Percentiles rank a stretch among this genome's conserved stretches.
phyloP scores from a whole-genome alignment of 2,797 vertebrate species.

The Phaenicophaeus curvirostris region DNA sequence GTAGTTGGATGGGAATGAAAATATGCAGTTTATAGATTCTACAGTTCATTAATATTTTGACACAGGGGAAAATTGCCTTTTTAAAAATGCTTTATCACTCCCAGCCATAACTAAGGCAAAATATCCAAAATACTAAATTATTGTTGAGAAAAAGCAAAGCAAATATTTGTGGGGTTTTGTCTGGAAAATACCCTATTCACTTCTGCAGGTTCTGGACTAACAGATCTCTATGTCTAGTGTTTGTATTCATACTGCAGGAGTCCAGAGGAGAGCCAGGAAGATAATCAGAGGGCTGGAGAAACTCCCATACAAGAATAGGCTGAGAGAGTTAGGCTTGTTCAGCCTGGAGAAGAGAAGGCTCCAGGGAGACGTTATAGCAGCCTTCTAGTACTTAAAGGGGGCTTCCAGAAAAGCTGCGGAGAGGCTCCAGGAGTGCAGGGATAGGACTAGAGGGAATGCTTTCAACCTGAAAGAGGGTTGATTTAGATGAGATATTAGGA shows the following conservation, averaged over 20 bases:
- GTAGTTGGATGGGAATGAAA: background rate
- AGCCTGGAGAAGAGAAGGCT: no score
- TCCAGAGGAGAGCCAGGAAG: no score
- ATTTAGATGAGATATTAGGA: no score
- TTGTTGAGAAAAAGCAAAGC: background rate
- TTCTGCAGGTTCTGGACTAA: slow-evolving; percentile 23
- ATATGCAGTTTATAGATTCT: background rate
- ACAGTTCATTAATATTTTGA: background rate
- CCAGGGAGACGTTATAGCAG: no score
- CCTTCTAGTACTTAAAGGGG: no score
- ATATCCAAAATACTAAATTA: slow-evolving; percentile 37
- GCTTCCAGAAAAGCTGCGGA: no score
- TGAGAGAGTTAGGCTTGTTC: no score
- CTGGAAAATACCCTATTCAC: slow-evolving; percentile 21
- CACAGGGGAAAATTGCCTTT: background rate
- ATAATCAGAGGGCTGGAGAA: no score
- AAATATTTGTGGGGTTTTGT: slow-evolving; percentile 7
- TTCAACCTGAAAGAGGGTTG: no score
- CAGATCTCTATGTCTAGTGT: background rate
- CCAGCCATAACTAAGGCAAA: slow-evolving; percentile 19
- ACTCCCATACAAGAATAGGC: no score
- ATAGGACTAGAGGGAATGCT: no score
- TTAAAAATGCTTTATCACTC: background rate
- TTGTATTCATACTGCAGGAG: slow-evolving; percentile 9
- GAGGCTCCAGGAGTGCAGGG: no score